Base-by-base conservation (phyloP, 2,888 invertebrate genomes). In the Rotaria socialis region DNA sequence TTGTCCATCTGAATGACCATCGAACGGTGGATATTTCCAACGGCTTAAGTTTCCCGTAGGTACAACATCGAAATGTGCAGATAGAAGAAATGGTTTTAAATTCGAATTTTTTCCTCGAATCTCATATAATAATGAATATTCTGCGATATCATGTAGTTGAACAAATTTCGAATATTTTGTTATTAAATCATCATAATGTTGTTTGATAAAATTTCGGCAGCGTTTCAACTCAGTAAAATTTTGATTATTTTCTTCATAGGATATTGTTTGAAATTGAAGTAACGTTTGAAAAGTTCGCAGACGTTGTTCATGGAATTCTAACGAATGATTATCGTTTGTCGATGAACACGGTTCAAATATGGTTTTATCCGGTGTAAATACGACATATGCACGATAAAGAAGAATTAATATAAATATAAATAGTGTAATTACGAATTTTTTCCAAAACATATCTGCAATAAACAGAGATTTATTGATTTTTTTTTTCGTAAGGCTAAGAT, bases 61-160 rank as follows among this genome's bases (percentile, higher is more conserved):
- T 3, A 93, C 93, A 27, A 93, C 93, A 89, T 93, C 93, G 85
- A 93, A 88, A 88, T 93, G 93, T 56, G 92, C 91, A 88, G 91
- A 90, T 86, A 93, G 89, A 87, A 93, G 87, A 89, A 92, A 92
- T 1, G 92, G 92, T 74, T 89, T 90, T 52, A 92, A 89, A 0
- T 88, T 87, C 41, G 88, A 19, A 88, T 91, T 89, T 41, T 88
- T 89, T 58, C 92, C 92, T 87, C 89, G 88, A 52, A 92, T 89
- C 16, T 90, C 90, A 88, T 92, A 92, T 85, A 92, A 89, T 52
- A 92, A 89, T 88, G 92, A 92, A 89, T 91, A 91, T 86, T 91
- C 90, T 56, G 88, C 89, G 22, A 91, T 89, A 24, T 88, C 86
- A 86, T 90, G 89, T 87, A 88, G 86, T 19, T 88, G 88, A 16